A percentile compares a stretch with the other conserved stretches of the same genome.
These are phyloP conservation scores for Setipinna tenuifilis DNA, from an alignment of 2,797 vertebrate species.

Conservation along the genomic window DNA sequence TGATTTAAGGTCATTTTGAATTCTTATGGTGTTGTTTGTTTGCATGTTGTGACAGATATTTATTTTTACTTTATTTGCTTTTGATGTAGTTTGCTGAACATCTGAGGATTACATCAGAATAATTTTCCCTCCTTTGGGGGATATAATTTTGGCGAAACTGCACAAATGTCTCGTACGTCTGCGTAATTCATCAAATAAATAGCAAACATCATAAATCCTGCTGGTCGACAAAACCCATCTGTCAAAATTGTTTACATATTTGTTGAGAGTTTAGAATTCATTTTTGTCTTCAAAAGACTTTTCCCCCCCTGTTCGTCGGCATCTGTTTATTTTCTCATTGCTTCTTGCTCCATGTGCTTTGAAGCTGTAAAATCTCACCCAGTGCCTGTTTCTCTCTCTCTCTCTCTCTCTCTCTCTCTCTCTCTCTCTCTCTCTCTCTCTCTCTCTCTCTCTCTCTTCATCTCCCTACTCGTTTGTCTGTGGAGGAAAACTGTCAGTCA, in stretches of 20 bases:
- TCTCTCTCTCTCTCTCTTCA: slow-evolving; percentile 22
- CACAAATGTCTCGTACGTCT: slow-evolving; percentile 1
- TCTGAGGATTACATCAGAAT: background rate
- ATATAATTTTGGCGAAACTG: slow-evolving; percentile 17
- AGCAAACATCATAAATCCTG: slow-evolving; percentile 4
- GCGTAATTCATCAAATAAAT: slow-evolving; percentile 12
- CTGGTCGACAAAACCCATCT: slow-evolving; percentile 17
- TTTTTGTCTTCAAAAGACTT: slow-evolving; percentile 48
- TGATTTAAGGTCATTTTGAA: background rate
- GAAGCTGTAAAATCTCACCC: slow-evolving; percentile 39
- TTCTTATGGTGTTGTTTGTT: background rate
- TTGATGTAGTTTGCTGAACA: slow-evolving; percentile 11
- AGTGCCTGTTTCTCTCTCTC: background rate
- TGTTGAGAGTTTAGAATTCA: slow-evolving; percentile 42
- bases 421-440: slow-evolving; percentile 5
- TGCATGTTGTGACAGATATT: background rate
- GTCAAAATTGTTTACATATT: slow-evolving; percentile 49
- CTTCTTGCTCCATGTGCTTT: slow-evolving; percentile 48
- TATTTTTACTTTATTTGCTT: background rate
- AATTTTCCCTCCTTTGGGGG: background rate
- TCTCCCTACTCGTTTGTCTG: slow-evolving; percentile 46
- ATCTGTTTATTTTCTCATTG: slow-evolving; percentile 47
- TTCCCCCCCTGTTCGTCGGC: slow-evolving; percentile 37
- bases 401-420: slow-evolving; percentile 9
- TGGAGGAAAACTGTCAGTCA: slow-evolving; percentile 49